Percentiles rank a stretch among this genome's conserved stretches.
Evolutionary conservation across 2,797 vertebrate species (phyloP).

Genomic region (Propithecus perrieri): DNA sequence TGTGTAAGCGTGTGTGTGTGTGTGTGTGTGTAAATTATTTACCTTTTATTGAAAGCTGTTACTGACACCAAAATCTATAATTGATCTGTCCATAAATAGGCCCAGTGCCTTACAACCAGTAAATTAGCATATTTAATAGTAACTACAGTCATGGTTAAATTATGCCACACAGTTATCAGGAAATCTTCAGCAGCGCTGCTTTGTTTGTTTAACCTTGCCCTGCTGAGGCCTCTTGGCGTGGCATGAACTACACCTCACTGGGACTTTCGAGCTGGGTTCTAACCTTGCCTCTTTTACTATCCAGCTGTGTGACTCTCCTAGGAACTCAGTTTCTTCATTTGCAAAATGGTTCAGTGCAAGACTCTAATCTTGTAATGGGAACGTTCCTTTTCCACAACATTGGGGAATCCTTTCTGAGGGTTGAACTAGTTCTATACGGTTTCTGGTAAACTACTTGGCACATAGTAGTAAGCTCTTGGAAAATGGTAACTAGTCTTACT

Average conservation of each 20-base stretch:
- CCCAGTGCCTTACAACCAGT: neutral
- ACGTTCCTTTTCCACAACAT: slow-evolving; percentile 19
- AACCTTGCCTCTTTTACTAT: neutral
- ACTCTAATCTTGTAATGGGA: neutral
- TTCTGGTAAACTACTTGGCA: neutral
- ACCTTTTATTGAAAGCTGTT: slow-evolving; percentile 44
- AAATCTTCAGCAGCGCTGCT: neutral
- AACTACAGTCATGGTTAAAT: neutral
- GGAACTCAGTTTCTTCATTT: slow-evolving; percentile 31
- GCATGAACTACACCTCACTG: neutral
- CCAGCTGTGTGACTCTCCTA: neutral
- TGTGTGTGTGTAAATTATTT: neutral
- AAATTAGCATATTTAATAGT: neutral
- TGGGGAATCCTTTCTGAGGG: neutral
- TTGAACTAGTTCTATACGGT: neutral
- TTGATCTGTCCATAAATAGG: neutral
- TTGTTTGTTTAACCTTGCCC: neutral
- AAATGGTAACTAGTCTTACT: neutral
- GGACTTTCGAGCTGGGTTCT: neutral
- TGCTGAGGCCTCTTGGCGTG: neutral
- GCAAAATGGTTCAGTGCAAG: neutral
- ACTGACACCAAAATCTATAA: slow-evolving; percentile 26
- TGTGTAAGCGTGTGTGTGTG: neutral
- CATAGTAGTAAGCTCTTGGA: neutral
- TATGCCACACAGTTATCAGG: neutral